Conservation (phyloP, 2,888 invertebrate genomes). For the Stegana nigrithorax region DNA sequence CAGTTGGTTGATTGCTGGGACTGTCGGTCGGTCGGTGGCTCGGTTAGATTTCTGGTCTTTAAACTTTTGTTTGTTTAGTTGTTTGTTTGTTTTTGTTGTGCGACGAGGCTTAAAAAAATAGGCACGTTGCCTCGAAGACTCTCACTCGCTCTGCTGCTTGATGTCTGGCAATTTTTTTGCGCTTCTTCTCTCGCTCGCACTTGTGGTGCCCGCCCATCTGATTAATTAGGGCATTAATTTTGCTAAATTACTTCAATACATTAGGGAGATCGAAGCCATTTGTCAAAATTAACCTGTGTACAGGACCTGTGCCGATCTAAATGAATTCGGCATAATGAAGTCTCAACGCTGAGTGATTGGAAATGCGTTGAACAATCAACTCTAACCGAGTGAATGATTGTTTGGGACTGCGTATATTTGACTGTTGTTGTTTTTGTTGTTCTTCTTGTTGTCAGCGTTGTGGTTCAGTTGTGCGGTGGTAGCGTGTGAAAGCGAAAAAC, state of each 20-base stretch:
- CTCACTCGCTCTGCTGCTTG: neutral
- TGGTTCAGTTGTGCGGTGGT: too few species aligned
- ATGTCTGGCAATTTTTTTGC: neutral
- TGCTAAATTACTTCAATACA: conserved; percentile 66
- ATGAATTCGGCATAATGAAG: conserved; percentile 45
- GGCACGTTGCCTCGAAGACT: neutral
- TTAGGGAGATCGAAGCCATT: conserved; percentile 67
- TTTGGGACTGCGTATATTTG: conserved; percentile 2
- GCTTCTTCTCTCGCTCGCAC: neutral
- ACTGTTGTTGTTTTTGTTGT: neutral
- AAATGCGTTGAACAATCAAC: conserved; percentile 10
- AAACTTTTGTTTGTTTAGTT: neutral
- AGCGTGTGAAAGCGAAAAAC: too few species aligned
- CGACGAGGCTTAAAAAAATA: too few species aligned
- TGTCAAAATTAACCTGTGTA: conserved; percentile 67
- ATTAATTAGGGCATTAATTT: conserved; percentile 67
- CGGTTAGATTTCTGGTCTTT: conserved; percentile 2
- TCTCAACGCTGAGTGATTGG: conserved; percentile 16
- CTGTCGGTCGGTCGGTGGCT: neutral
- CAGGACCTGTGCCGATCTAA: conserved; percentile 34
- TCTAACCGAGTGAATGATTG: conserved; percentile 5
- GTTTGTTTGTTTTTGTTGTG: too few species aligned
- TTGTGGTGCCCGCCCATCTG: conserved; percentile 37
- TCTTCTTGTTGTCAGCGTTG: neutral
- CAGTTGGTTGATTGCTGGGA: too few species aligned